A percentile compares a stretch with the other conserved stretches of the same genome.
These are phyloP conservation scores for Entomyzon cyanotis DNA, from an alignment of 2,113 vertebrate genomes.

Conservation along the genomic window DNA sequence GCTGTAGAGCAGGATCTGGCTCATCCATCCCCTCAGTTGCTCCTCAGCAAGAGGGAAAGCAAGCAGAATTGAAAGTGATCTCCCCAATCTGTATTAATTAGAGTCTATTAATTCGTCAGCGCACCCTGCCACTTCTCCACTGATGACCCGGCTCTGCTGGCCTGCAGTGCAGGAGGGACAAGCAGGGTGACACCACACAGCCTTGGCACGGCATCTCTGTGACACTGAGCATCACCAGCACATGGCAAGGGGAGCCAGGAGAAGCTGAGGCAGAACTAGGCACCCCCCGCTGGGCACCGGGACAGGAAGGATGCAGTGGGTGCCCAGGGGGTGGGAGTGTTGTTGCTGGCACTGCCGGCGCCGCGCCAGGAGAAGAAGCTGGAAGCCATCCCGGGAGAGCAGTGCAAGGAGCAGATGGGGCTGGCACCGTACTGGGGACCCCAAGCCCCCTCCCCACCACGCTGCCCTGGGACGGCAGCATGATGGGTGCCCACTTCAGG, in stretches of 20 bases:
- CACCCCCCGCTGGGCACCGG: fast-evolving
- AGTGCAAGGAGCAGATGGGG: conserved; percentile 70
- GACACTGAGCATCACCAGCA: fast-evolving
- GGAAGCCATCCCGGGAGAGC: conserved; percentile 66
- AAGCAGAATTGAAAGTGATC: conserved; percentile 52
- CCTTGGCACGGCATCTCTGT: fast-evolving
- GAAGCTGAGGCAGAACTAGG: background rate
- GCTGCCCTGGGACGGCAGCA: fast-evolving
- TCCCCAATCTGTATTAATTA: conserved; percentile 67
- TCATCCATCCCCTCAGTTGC: background rate
- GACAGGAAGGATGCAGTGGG: background rate
- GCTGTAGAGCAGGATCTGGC: background rate
- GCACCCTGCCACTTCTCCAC: background rate
- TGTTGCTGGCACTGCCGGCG: conserved; percentile 38
- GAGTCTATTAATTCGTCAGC: conserved; percentile 61
- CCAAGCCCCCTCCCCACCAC: fast-evolving
- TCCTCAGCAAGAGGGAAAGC: conserved; percentile 35
- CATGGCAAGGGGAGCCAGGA: fast-evolving
- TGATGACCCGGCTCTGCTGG: background rate
- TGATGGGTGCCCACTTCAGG: background rate
- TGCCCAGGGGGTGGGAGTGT: background rate
- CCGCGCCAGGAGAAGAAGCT: conserved; percentile 52
- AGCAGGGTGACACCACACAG: fast-evolving
- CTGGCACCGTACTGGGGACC: fast-evolving
- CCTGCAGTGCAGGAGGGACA: fast-evolving